Conservation (phyloP, 2,797 vertebrate species). For the Pantherophis alleghaniensis region DNA sequence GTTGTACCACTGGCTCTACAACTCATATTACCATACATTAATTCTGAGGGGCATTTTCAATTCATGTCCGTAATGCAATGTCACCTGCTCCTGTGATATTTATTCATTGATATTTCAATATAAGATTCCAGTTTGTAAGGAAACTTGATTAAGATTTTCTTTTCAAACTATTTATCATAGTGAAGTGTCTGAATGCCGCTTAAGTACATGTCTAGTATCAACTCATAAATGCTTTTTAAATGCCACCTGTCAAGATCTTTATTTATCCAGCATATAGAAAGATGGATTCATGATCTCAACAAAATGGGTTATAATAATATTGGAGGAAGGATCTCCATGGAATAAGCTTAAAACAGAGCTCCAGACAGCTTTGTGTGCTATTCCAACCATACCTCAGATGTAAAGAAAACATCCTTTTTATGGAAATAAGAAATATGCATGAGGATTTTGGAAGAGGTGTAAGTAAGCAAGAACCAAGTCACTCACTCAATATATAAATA, state of each 20-base stretch:
- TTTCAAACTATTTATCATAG: conserved; percentile 31
- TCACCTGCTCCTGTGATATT: conserved; percentile 23
- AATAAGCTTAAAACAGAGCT: background rate
- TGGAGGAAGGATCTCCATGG: background rate
- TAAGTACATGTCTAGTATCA: background rate
- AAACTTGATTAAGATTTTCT: background rate
- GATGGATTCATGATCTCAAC: background rate
- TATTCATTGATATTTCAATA: conserved; percentile 1
- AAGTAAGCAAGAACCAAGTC: background rate
- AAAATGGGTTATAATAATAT: background rate
- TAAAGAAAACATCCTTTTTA: background rate
- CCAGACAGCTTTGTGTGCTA: background rate
- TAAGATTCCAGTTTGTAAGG: background rate
- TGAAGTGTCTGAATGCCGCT: background rate
- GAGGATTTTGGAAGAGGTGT: background rate
- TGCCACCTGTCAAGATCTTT: background rate
- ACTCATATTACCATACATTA: background rate
- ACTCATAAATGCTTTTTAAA: background rate
- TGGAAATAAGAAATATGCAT: background rate
- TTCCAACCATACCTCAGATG: background rate
- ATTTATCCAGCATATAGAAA: background rate
- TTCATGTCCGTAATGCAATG: conserved; percentile 39
- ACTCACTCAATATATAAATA: background rate
- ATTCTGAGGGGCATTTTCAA: conserved; percentile 41
- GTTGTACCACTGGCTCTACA: background rate